A percentile compares a stretch with the other conserved stretches of the same genome.
Evolutionary conservation across 2,797 vertebrate species (phyloP).

Genomic region (Mus spretus): DNA sequence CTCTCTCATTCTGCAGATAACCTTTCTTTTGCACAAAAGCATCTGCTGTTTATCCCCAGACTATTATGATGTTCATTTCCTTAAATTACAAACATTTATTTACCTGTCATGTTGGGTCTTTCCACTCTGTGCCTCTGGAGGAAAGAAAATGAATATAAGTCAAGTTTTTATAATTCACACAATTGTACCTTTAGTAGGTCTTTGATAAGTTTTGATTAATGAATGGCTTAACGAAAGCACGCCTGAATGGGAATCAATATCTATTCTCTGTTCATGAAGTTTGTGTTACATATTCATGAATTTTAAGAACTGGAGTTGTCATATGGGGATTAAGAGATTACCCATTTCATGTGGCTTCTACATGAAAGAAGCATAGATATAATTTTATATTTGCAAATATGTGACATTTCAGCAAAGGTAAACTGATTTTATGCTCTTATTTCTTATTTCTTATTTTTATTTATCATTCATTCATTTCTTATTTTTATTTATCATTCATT

Average conservation of each 20-base stretch:
- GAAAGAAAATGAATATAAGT: conserved; percentile 8
- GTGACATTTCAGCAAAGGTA: not conserved
- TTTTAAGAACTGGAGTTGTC: conserved; percentile 59
- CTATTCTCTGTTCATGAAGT: not conserved
- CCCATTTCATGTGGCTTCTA: conserved; percentile 11
- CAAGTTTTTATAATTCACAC: conserved; percentile 46
- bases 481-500: conserved; percentile 10
- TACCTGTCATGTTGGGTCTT: conserved; percentile 41
- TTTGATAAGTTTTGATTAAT: conserved; percentile 68
- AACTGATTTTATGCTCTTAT: not conserved
- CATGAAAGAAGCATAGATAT: not conserved
- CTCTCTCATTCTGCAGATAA: conserved; percentile 8
- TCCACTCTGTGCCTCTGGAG: not conserved
- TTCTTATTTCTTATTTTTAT: too few relatives aligned
- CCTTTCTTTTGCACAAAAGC: not conserved
- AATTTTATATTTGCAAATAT: conserved; percentile 28
- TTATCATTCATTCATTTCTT: conserved; percentile 9
- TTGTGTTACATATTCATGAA: conserved; percentile 49
- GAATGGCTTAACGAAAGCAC: conserved; percentile 29
- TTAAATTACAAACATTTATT: conserved; percentile 65
- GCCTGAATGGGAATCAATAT: conserved; percentile 56
- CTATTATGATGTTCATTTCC: not conserved
- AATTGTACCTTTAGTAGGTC: not conserved
- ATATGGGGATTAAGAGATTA: conserved; percentile 38
- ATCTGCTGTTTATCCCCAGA: conserved; percentile 27